Evolutionary conservation across 2,888 invertebrate genomes (phyloP).

Genomic region (Aleiodes testaceus): DNA sequence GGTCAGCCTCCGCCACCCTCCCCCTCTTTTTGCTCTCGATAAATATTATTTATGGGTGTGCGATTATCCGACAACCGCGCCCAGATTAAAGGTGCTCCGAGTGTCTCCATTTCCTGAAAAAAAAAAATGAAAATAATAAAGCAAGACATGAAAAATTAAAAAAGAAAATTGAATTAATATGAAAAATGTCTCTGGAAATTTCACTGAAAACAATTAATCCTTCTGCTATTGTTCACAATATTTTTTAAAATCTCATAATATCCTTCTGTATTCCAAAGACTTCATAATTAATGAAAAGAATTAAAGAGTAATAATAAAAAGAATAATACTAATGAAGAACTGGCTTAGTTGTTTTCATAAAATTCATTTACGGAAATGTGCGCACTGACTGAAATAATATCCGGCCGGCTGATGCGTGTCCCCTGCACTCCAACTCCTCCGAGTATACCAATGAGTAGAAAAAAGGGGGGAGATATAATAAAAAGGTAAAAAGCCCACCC

Average conservation of each 20-base stretch:
- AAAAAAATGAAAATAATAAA: constrained; percentile 22
- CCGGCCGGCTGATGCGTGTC: constrained; percentile 67
- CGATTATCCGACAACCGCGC: constrained; percentile 66
- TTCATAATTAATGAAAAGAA: neutral
- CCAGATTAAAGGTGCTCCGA: constrained; percentile 56
- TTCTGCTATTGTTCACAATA: no score
- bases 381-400: constrained; percentile 72
- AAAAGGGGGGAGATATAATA: constrained; percentile 40
- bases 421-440: constrained; percentile 52
- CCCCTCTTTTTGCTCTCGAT: constrained; percentile 51
- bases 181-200: no score
- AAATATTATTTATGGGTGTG: constrained; percentile 68
- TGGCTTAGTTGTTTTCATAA: constrained; percentile 68
- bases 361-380: constrained; percentile 72
- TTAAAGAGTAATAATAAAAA: constrained; percentile 18
- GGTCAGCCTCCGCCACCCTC: neutral
- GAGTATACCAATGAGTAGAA: constrained; percentile 34
- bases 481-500: constrained; percentile 50
- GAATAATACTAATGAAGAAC: constrained; percentile 10
- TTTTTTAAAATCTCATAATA: neutral
- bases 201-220: no score
- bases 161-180: no score
- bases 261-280: neutral
- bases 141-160: no score
- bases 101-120: constrained; percentile 42